Conservation (phyloP, 2,113 vertebrate genomes). For the Chelonoidis abingdonii region DNA sequence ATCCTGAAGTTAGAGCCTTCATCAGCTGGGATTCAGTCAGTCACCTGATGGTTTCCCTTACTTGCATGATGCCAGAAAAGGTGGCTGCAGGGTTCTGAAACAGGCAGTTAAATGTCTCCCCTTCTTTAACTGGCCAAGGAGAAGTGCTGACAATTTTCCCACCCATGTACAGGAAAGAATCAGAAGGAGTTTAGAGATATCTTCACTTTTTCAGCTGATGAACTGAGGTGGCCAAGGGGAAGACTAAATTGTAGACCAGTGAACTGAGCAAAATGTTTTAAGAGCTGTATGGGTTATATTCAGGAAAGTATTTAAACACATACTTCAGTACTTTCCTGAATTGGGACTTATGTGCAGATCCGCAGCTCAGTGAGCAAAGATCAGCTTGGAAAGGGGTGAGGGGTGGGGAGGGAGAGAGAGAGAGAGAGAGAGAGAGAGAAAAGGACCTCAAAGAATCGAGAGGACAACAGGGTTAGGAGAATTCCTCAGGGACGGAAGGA, state of each 20-base stretch:
- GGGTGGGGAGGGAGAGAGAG: background rate
- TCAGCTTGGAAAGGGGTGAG: background rate
- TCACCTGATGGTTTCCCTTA: background rate
- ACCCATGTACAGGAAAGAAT: background rate
- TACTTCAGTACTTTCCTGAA: background rate
- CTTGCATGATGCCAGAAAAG: background rate
- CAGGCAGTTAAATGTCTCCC: background rate
- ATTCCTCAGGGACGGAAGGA: background rate
- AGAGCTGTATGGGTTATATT: background rate
- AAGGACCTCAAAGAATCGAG: background rate
- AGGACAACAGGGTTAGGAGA: background rate
- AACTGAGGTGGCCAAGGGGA: background rate
- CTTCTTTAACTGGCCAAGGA: background rate
- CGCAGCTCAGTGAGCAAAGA: background rate
- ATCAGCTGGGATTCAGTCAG: background rate
- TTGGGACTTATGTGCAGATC: background rate
- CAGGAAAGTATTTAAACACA: background rate
- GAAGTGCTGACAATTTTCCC: background rate
- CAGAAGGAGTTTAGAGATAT: background rate
- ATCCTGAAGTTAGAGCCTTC: background rate
- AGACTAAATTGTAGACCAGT: background rate
- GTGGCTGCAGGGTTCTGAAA: background rate
- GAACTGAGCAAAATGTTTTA: background rate
- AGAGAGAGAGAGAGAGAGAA: background rate
- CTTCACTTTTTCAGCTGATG: background rate